phyloP scores from a whole-genome alignment of 1,140 invertebrate species.

The Ostrea edulis region DNA sequence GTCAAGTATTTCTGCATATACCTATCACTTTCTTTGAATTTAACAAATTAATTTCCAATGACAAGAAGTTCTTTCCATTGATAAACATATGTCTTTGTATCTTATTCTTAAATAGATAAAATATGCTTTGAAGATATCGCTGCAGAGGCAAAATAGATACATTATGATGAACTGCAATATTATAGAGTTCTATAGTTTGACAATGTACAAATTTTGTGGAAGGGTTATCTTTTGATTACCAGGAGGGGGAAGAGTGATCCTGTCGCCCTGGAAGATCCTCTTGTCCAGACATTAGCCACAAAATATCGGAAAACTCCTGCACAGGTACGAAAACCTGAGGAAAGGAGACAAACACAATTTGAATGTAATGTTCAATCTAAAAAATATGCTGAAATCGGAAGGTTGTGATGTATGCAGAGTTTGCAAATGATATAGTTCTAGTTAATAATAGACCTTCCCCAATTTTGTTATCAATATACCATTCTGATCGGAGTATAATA shows the following conservation, averaged over 20 bases:
- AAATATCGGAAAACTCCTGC: not conserved
- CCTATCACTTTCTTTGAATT: too few relatives aligned
- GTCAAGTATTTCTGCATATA: too few relatives aligned
- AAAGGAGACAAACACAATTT: not conserved
- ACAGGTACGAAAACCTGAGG: not conserved
- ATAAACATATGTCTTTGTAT: too few relatives aligned
- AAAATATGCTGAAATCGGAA: not conserved
- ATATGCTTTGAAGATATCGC: not conserved
- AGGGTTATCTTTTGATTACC: not conserved
- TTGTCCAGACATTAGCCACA: not conserved
- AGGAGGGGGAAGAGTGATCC: not conserved
- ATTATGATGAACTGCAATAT: not conserved
- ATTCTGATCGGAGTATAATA: not conserved
- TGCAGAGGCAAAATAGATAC: not conserved
- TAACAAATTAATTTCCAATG: too few relatives aligned
- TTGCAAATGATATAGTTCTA: too few relatives aligned
- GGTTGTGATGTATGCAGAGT: too few relatives aligned
- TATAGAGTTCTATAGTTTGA: not conserved
- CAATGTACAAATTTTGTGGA: too few relatives aligned
- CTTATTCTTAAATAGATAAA: not conserved
- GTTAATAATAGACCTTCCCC: too few relatives aligned
- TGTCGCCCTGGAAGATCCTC: not conserved
- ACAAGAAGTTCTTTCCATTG: too few relatives aligned
- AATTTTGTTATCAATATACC: too few relatives aligned
- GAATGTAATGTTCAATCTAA: not conserved